Percentiles rank a stretch among this genome's conserved stretches.
These are phyloP conservation scores for Drosophila monieri DNA, from an alignment of 2,888 invertebrate genomes.

Conservation along the genomic window DNA sequence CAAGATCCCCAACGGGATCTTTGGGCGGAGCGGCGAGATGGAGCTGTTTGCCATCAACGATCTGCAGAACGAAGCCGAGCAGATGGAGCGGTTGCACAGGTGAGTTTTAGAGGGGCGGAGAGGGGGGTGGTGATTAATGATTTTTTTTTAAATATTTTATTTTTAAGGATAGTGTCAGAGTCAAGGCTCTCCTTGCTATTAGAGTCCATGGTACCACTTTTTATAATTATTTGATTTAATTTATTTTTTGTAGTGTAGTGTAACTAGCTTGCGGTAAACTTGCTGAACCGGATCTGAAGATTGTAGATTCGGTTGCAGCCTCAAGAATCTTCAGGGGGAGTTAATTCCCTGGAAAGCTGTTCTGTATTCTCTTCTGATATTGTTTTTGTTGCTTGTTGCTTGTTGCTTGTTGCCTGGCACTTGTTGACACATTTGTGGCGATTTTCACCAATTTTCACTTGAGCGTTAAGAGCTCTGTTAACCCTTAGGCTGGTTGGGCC, in stretches of 20 bases:
- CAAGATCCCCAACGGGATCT: conserved; percentile 98
- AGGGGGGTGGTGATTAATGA: too few relatives aligned
- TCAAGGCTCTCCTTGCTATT: too few relatives aligned
- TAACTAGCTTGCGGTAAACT: conserved; percentile 77
- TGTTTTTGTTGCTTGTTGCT: conserved; percentile 49
- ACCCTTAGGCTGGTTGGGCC: conserved; percentile 16
- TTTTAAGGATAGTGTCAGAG: too few relatives aligned
- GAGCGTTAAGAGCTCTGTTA: conserved; percentile 25
- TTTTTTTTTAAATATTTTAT: too few relatives aligned
- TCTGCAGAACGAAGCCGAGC: conserved; percentile 91
- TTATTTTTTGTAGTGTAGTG: conserved; percentile 33
- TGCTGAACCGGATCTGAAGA: conserved; percentile 75
- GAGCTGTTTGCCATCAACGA: conserved; percentile 95
- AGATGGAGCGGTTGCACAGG: conserved; percentile 96
- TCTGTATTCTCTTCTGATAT: neutral
- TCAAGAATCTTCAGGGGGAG: conserved; percentile 68
- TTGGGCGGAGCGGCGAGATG: conserved; percentile 95
- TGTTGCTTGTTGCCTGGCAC: conserved; percentile 60
- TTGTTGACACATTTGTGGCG: conserved; percentile 72
- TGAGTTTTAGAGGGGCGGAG: conserved; percentile 83
- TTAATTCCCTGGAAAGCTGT: conserved; percentile 72
- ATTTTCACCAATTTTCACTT: conserved; percentile 78
- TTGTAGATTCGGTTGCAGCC: conserved; percentile 72
- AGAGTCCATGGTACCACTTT: too few relatives aligned
- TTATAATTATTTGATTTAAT: neutral